Conservation (phyloP, 2,113 vertebrate species). For the Heliornis fulica region DNA sequence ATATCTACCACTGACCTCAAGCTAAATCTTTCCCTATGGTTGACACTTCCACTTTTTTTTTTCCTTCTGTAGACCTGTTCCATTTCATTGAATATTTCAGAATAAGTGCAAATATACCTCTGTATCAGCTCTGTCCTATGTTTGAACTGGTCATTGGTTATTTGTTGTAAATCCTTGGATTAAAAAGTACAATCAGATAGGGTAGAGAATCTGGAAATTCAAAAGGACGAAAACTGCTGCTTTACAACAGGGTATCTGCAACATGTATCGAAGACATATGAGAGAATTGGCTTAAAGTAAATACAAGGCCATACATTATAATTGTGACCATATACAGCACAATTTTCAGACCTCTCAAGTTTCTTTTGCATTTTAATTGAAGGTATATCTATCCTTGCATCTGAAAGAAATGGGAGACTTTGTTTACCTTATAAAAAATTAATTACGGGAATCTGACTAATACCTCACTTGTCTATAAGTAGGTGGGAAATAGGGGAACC, state of each 20-base stretch:
- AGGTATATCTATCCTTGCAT: background rate
- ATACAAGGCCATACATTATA: too few relatives aligned
- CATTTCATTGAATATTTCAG: background rate
- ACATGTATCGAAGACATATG: background rate
- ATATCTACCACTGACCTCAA: background rate
- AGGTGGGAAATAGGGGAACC: rapidly evolving
- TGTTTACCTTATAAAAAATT: background rate
- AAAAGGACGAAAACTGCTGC: background rate
- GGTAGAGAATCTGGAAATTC: background rate
- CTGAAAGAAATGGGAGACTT: background rate
- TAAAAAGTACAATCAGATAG: background rate
- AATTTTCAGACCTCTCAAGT: background rate
- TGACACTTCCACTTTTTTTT: background rate
- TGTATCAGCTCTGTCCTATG: rapidly evolving
- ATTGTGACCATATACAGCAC: background rate
- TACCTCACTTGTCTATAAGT: background rate
- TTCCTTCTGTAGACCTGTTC: background rate
- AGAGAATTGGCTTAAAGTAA: too few relatives aligned
- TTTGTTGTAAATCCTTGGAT: background rate
- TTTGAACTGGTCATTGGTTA: background rate
- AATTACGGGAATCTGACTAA: background rate
- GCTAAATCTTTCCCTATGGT: background rate
- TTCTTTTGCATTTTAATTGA: background rate
- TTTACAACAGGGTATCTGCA: background rate
- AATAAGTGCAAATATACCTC: background rate